These are phyloP conservation scores for Nothura maculosa DNA, from an alignment of 2,797 vertebrate genomes.

Conservation along the genomic window DNA sequence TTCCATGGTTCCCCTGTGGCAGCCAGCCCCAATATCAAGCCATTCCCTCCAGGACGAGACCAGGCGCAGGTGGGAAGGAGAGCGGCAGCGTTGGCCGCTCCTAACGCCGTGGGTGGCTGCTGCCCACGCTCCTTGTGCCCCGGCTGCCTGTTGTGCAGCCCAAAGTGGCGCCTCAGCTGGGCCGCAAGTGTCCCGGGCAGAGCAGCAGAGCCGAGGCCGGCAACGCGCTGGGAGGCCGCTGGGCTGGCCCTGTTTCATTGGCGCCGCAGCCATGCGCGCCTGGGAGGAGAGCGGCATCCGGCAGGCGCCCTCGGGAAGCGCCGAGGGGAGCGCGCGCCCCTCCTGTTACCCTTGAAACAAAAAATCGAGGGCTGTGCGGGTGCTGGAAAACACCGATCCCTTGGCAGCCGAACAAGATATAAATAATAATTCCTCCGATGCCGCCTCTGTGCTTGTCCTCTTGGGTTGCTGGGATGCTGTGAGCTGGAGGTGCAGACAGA, in stretches of 20 bases:
- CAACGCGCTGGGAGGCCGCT: too few relatives aligned
- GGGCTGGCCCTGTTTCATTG: too few relatives aligned
- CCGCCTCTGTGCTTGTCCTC: slow-evolving; percentile 47
- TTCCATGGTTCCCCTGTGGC: neutral
- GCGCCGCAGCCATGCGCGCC: too few relatives aligned
- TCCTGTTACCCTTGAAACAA: slow-evolving; percentile 63
- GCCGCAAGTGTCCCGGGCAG: too few relatives aligned
- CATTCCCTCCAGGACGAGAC: neutral
- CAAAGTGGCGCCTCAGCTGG: neutral
- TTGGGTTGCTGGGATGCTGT: slow-evolving; percentile 13
- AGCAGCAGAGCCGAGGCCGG: too few relatives aligned
- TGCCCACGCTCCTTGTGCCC: neutral
- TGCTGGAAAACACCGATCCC: slow-evolving; percentile 41
- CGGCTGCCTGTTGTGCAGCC: neutral
- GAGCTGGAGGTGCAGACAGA: slow-evolving; percentile 23
- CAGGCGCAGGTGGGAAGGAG: neutral
- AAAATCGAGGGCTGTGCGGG: neutral
- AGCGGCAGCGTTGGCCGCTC: neutral
- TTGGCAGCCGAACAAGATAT: slow-evolving; percentile 46
- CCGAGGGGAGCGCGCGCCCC: neutral
- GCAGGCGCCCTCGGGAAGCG: slow-evolving; percentile 37
- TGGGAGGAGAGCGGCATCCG: slow-evolving; percentile 13
- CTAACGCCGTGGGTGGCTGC: neutral
- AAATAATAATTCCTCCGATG: slow-evolving; percentile 58
- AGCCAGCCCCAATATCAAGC: neutral